Conservation (phyloP, 2,113 vertebrate species). For the Hypanus sabinus region DNA sequence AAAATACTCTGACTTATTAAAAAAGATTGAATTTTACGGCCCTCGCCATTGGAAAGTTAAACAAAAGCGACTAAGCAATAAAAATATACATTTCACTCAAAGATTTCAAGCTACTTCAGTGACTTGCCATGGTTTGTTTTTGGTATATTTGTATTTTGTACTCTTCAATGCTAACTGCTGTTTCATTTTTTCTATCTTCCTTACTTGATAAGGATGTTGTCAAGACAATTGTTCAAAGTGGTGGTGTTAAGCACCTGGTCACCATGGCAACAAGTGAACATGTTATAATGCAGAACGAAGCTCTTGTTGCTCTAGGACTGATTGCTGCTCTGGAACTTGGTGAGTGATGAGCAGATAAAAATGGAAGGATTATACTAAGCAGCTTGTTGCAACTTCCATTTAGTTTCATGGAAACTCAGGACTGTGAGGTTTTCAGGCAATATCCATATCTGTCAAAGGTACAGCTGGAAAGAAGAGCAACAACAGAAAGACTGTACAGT, state of each 20-base stretch:
- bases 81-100: background rate
- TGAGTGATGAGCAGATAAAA: constrained; percentile 52
- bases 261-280: constrained; percentile 97
- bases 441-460: background rate
- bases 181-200: background rate
- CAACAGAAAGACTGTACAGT: background rate
- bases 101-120: constrained; percentile 43
- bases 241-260: constrained; percentile 87
- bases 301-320: constrained; percentile 89
- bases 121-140: background rate
- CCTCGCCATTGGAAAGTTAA: background rate
- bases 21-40: background rate
- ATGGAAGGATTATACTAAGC: background rate
- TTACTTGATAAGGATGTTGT: constrained; percentile 72
- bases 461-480: no score
- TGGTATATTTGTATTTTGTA: background rate
- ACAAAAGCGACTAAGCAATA: background rate
- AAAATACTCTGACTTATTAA: background rate
- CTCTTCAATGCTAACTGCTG: background rate
- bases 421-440: background rate
- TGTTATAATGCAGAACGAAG: constrained; percentile 98
- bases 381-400: constrained; percentile 8
- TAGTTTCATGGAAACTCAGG: background rate
- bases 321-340: constrained; percentile 88
- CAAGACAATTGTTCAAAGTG: constrained; percentile 80